Evolutionary conservation across 1,140 invertebrate genomes (phyloP), one percentile per base, ranked within the genome.

Genomic region (Steinernema khuongi): DNA sequence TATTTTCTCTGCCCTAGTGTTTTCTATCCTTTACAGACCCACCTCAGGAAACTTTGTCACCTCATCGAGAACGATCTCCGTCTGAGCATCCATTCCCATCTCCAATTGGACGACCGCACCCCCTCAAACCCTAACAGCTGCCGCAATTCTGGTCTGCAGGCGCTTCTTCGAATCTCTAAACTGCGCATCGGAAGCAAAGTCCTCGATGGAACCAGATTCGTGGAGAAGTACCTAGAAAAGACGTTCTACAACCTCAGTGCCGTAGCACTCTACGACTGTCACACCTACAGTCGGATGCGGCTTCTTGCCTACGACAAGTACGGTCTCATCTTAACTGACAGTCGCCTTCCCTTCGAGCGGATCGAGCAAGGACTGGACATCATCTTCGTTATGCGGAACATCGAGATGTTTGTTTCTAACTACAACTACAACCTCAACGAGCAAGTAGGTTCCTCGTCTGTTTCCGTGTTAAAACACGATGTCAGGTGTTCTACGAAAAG

Each of bases 231-330:
- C 86, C 88, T 99, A 44, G 93, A 94, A 78, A 90, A 91, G 78
- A 96, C 92, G 77, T 98, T 97, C 87, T 99, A 99, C 86, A 97
- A 98, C 87, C 88, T 98, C 79, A 97, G 95, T 0, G 95, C 95
- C 0, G 94, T 99, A 31, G 94, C 96, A 19, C 87, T 97, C 19
- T 94, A 97, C 81, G 94, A 99, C 87, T 98, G 95, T 94, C 92
- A 93, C 86, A 96, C 94, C 0, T 98, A 97, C 85, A 91, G 92
- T 33, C 93, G 94, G 86, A 99, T 99, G 96, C 89, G 94, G 76
- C 91, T 92, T 82, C 89, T 98, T 83, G 96, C 94, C 0, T 88
- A 90, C 80, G 90, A 92, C 68, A 94, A 95, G 84, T 92, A 94
- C 81, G 89, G 90, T 33, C 84, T 99, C 31, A 87, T 89, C 22